Evolutionary conservation across 2,797 vertebrate species (phyloP), one percentile per base, ranked within the genome.

Genomic region (Telmatherina bonti): DNA sequence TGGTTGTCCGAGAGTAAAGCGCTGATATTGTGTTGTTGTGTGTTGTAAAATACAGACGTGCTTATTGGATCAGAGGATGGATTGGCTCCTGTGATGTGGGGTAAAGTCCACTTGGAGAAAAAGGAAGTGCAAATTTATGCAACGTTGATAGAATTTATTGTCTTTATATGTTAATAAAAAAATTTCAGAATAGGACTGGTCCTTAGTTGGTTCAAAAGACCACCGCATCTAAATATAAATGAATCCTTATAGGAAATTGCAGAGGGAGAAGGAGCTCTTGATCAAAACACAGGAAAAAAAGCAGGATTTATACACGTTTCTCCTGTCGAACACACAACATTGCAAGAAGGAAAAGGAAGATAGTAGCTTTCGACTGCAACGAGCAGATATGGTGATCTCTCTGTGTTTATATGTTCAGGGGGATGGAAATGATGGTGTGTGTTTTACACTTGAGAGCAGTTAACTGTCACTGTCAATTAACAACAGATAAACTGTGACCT

Each of bases 381-480:
- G 52, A 71, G 38, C 54, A 66, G 26, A 38, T 10, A 62, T 67
- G 38, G 38, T 4, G 38, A 43, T 45, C 35, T 58, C 29, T 61
- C 29, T 47, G 38, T 56, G 12, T 69, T 38, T 8, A 31, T 62
- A 61, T 71, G 68, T 65, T 71, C 47, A 78, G 41, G n/a, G 31
- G 33, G 45, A 36, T 82, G 62, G 67, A 65, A 82, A 77, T 31
- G 30, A 3, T 52, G 20, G 76, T 78, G 56, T 66, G 67, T 55
- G 67, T 84, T 82, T 81, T 83, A 73, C 74, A 58, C 55, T 71
- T 67, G 74, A 76, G 31, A 61, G 56, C 74, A 74, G 45, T 53
- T 38, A n/a, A 57, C 75, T 79, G 51, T 68, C 27, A 33, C 18
- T 11, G 31, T 69, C 30, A 55, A 16, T 36, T 51, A n/a, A 43